Conservation (phyloP, 2,888 invertebrate species). For the Palloptera scutellata region DNA sequence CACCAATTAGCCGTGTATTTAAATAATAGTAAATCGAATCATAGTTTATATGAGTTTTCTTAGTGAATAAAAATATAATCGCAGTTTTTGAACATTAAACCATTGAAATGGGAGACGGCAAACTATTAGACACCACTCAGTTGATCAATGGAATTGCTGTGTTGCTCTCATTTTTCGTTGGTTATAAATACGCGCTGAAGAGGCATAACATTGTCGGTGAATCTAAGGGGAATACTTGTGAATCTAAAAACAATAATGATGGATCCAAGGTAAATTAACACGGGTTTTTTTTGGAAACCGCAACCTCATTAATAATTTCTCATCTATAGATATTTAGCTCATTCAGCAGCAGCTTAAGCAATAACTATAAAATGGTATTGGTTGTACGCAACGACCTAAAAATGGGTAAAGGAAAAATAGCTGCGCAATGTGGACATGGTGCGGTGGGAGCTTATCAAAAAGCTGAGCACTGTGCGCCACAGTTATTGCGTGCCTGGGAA, state of each 20-base stretch:
- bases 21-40: too few species aligned
- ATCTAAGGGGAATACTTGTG: conserved; percentile 37
- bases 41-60: too few species aligned
- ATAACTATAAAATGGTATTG: conserved; percentile 82
- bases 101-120: conserved; percentile 52
- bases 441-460: conserved; percentile 86
- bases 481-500: conserved; percentile 69
- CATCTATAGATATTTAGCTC: conserved; percentile 48
- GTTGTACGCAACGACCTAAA: conserved; percentile 89
- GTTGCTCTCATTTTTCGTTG: conserved; percentile 63
- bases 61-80: too few species aligned
- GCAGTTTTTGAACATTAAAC: too few species aligned
- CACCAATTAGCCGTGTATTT: too few species aligned
- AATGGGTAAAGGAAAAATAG: conserved; percentile 96
- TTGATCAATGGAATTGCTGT: conserved; percentile 63
- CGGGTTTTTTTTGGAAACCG: neutral
- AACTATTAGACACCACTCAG: conserved; percentile 59
- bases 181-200: conserved; percentile 62
- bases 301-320: neutral
- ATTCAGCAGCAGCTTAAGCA: conserved; percentile 60
- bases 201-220: conserved; percentile 47
- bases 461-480: conserved; percentile 70
- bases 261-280: conserved; percentile 28
- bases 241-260: conserved; percentile 8
- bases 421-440: conserved; percentile 95